These are phyloP conservation scores for Limnothrissa miodon DNA, from an alignment of 2,113 vertebrate species.

Conservation along the genomic window DNA sequence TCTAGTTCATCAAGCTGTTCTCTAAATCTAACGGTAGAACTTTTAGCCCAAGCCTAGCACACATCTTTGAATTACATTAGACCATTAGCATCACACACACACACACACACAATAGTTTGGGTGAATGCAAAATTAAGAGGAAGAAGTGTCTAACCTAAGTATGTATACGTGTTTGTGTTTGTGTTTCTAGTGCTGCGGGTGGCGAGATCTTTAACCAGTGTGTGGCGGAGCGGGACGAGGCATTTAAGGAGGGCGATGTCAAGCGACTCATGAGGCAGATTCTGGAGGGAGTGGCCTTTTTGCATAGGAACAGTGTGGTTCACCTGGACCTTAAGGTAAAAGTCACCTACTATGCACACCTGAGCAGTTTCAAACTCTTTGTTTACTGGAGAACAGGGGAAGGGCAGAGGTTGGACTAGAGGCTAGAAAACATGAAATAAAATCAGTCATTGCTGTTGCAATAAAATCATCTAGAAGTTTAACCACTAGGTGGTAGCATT, in stretches of 20 bases:
- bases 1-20: too few relatives aligned
- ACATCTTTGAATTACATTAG: too few relatives aligned
- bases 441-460: too few relatives aligned
- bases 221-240: conserved; percentile 69
- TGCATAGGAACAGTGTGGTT: conserved; percentile 68
- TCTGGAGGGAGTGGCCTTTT: conserved; percentile 69
- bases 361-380: neutral
- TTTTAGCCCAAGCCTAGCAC: too few relatives aligned
- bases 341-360: neutral
- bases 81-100: too few relatives aligned
- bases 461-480: neutral
- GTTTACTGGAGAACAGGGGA: neutral
- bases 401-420: neutral
- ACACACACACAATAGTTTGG: too few relatives aligned
- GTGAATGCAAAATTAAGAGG: too few relatives aligned
- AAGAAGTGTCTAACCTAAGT: conserved; percentile 1
- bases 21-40: too few relatives aligned
- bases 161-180: conserved; percentile 18
- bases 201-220: conserved; percentile 77
- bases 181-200: conserved; percentile 66
- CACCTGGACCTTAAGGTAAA: conserved; percentile 76
- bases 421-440: too few relatives aligned
- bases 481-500: neutral
- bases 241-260: conserved; percentile 70
- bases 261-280: conserved; percentile 75